Conservation (phyloP, 2,888 invertebrate genomes). For the Fissipunctia ypsillon region DNA sequence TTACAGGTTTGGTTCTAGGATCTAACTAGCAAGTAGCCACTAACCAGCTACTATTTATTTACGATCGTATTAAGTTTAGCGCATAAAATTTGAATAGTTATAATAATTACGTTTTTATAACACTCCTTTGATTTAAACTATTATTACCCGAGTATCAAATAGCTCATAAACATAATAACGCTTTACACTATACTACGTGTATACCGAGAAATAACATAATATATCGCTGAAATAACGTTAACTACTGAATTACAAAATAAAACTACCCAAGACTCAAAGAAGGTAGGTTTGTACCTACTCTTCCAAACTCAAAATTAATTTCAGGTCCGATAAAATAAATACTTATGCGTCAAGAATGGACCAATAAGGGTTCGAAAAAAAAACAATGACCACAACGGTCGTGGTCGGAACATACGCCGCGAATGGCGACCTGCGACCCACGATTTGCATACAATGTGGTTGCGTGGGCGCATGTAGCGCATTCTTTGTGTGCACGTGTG, state of each 20-base stretch:
- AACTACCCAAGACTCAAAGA: constrained; percentile 21
- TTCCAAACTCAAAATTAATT: constrained; percentile 47
- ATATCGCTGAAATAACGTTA: background rate
- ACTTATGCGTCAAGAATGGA: constrained; percentile 59
- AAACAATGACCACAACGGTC: constrained; percentile 62
- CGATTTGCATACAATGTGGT: constrained; percentile 89
- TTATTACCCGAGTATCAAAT: background rate
- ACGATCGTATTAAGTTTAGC: constrained; percentile 18
- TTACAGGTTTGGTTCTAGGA: background rate
- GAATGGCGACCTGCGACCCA: constrained; percentile 88
- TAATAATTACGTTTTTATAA: constrained; percentile 4
- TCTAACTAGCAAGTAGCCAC: constrained; percentile 10
- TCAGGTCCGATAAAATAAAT: constrained; percentile 58
- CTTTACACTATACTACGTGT: background rate
- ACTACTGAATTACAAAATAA: constrained; percentile 1
- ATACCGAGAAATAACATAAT: background rate
- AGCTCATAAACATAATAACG: background rate
- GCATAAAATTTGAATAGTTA: constrained; percentile 6
- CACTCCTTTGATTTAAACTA: background rate
- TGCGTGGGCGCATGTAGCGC: constrained; percentile 84
- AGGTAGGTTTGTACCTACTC: background rate
- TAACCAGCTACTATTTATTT: constrained; percentile 19
- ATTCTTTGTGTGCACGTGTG: constrained; percentile 77
- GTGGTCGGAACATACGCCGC: constrained; percentile 58
- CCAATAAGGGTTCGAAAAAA: constrained; percentile 74